phyloP scores from a whole-genome alignment of 2,888 invertebrate species.

The Branchipolynoe longqiensis region DNA sequence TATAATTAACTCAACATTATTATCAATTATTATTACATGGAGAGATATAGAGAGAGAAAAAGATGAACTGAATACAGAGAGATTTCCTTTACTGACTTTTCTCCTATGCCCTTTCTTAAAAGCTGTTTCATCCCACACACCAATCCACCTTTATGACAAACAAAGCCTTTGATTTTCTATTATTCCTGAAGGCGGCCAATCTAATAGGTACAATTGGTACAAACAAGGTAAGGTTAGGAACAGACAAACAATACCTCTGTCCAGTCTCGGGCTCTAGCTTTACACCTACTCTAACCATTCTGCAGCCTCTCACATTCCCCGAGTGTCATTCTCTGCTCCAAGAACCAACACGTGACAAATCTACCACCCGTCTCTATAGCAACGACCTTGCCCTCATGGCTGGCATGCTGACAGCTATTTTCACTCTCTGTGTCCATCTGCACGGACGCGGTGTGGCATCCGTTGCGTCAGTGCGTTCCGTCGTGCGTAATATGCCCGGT shows the following conservation, averaged over 20 bases:
- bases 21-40: too few species aligned
- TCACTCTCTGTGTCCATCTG: constrained; percentile 25
- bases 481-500: constrained; percentile 9
- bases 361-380: constrained; percentile 37
- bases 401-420: constrained; percentile 33
- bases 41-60: too few species aligned
- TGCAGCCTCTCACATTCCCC: constrained; percentile 26
- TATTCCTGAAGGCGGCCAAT: constrained; percentile 53
- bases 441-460: constrained; percentile 20
- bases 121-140: background rate
- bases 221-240: constrained; percentile 58
- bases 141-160: constrained; percentile 42
- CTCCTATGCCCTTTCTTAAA: constrained; percentile 8
- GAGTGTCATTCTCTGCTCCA: constrained; percentile 24
- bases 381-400: constrained; percentile 20
- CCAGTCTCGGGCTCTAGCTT: constrained; percentile 44
- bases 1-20: too few species aligned
- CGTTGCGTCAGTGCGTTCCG: constrained; percentile 42
- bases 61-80: constrained; percentile 39
- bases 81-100: background rate
- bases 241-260: constrained; percentile 40
- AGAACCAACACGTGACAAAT: constrained; percentile 30
- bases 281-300: constrained; percentile 34
- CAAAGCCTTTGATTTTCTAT: constrained; percentile 53
- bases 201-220: constrained; percentile 59